These are phyloP conservation scores for Lasioglossum zephyrum DNA, from an alignment of 2,888 invertebrate genomes.

Conservation along the genomic window DNA sequence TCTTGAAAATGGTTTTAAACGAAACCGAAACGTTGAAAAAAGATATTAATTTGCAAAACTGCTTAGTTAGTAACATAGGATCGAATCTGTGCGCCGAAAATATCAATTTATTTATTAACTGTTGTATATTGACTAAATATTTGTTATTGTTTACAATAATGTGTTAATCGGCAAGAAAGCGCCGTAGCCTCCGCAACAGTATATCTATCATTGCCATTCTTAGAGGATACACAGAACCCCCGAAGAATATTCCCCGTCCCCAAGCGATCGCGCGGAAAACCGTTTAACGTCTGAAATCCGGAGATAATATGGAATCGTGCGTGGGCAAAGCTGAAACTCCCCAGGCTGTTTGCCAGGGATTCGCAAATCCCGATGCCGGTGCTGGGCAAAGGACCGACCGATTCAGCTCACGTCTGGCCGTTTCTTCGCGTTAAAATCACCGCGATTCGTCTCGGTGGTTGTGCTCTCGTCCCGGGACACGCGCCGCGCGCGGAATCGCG, in stretches of 20 bases:
- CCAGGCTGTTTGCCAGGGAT: constrained; percentile 17
- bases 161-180: too few species aligned
- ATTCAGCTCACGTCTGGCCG: constrained; percentile 59
- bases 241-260: neutral
- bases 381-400: neutral
- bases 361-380: neutral
- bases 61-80: too few species aligned
- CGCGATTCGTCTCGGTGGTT: constrained; percentile 66
- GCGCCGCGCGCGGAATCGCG: neutral
- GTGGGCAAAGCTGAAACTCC: constrained; percentile 6
- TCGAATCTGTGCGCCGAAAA: too few species aligned
- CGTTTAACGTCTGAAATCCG: neutral
- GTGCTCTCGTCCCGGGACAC: neutral
- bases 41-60: too few species aligned
- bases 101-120: too few species aligned
- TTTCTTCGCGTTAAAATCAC: constrained; percentile 69
- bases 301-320: neutral
- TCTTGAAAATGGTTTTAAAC: too few species aligned
- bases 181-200: too few species aligned
- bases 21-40: too few species aligned
- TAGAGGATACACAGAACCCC: neutral
- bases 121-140: too few species aligned
- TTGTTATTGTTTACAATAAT: too few species aligned
- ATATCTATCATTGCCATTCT: neutral
- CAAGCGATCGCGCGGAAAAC: neutral